Evolutionary conservation across 2,888 invertebrate species (phyloP), one percentile per base, ranked within the genome.

Genomic region (Tiliacea citrago): DNA sequence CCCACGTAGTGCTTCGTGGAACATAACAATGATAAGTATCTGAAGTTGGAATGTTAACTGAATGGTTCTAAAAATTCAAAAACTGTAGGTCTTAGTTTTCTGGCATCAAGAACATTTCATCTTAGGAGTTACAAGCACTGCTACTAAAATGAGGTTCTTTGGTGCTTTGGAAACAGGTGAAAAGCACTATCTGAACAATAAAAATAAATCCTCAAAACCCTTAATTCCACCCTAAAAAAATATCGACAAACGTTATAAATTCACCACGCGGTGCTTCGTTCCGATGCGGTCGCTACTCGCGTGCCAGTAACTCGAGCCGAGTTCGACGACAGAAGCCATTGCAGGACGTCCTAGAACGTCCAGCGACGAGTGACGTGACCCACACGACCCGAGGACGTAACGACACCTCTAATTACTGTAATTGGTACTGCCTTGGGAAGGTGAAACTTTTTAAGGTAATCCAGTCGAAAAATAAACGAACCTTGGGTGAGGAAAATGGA

Each of bases 291-390:
- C 47, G 68, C 62, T 35, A 66, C 65, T 76, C 57, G 68, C 68
- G 60, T 39, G 68, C 72, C 63, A 72, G 91, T 86, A 91, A 91
- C 84, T 39, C 65, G 87, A 91, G 72, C 83, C 81, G 86, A 83
- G 92, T 90, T 92, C 91, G 86, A 58, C 83, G 90, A 86, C 92
- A 89, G 92, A 92, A 92, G 92, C 92, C 65, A 49, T 42, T 24
- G 61, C 47, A 29, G 67, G 83, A 85, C 82, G 86, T 84, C 85
- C 77, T 83, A 86, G 84, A 84, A 85, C 68, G 68, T 29, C 47
- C 47, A 61, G 13, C 75, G 18, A 6, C 61, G 65, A 55, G 68
- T 63, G 75, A 73, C 82, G 63, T 69, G 82, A 73, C 77, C 72
- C 53, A 51, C 39, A 66, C 86, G 73, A 78, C 60, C 21, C 63